Base-by-base conservation (phyloP, 2,888 invertebrate species). In the Zhuqinia jingwanae region DNA sequence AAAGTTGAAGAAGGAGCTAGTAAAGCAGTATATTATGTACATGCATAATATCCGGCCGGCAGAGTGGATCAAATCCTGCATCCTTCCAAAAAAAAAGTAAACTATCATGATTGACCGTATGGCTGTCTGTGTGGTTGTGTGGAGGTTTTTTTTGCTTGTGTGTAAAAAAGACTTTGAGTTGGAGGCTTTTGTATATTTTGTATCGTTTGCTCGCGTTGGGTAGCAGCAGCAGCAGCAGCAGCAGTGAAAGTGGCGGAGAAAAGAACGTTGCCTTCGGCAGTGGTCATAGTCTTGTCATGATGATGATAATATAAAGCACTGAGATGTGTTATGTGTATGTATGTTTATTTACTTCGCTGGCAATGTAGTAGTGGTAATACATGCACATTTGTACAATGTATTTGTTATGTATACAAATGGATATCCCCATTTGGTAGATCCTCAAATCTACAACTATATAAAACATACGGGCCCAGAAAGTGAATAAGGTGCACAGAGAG, bases 101-200 rank as follows among this genome's bases (percentile, higher is more conserved):
- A 65, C 65, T 83, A 77, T 77, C 83, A 76, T 83, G 82, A 82
- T 83, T 76, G 76, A 77, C 65, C 53, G 36, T 65, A 42, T 56
- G 58, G 36, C 36, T 6, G 36, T 30, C n/a, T 50, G 47, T 15
- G 45, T 36, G 65, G 25, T 76, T 30, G 22, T 56, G 36, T 1
- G 17, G 36, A 8, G 22, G 53, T 15, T 3, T 8, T 56, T 22
- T 53, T 45, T 73, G n/a, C 25, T 25, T 50, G 25, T 30, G 17
- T 53, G 27, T 47, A 13, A 45, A 70, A 36, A n/a, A n/a, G n/a
- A 2, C 47, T 68, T 20, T 50, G 13, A 42, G 58, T 5, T 36
- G 42, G n/a, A 47, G 45, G 1, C 27, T 36, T 36, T 36, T 36
- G 8, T 36, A 3, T 36, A 6, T 36, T 36, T 36, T 45, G 70